Conservation (phyloP, 2,797 vertebrate species). For the Phataginus tricuspis region DNA sequence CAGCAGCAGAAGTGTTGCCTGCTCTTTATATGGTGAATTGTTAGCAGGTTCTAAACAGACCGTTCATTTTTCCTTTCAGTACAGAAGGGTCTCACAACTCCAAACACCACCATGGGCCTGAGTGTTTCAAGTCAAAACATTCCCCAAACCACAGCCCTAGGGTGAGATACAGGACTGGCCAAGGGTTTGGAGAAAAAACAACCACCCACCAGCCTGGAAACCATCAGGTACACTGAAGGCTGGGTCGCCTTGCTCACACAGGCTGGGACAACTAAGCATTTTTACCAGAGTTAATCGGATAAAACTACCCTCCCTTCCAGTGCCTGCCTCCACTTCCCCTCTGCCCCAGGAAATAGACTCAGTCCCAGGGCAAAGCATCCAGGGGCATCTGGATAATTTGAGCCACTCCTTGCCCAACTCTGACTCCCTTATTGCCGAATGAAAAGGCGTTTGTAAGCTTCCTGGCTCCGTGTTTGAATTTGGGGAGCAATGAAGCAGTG, state of each 20-base stretch:
- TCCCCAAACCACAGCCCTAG: slow-evolving; percentile 43
- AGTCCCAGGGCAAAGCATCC: not conserved
- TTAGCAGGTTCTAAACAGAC: slow-evolving; percentile 49
- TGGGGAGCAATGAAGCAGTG: not conserved
- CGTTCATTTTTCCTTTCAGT: slow-evolving; percentile 28
- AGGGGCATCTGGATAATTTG: too few species aligned
- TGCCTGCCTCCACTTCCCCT: not conserved
- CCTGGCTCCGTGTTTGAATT: slow-evolving; percentile 89
- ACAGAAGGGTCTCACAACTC: slow-evolving; percentile 58
- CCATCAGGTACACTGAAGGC: not conserved
- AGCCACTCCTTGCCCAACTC: not conserved
- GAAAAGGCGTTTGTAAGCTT: slow-evolving; percentile 79
- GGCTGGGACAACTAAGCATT: not conserved
- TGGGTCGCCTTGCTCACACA: not conserved
- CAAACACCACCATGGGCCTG: not conserved
- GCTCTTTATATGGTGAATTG: not conserved
- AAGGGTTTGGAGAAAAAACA: slow-evolving; percentile 9
- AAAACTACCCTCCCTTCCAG: not conserved
- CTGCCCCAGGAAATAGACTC: not conserved
- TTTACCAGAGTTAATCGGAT: not conserved
- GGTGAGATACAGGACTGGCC: slow-evolving; percentile 23
- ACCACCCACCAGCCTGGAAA: slow-evolving; percentile 31
- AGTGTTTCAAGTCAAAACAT: slow-evolving; percentile 65
- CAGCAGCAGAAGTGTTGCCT: not conserved
- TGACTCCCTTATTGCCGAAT: not conserved